These are phyloP conservation scores for Prochilodus magdalenae DNA, from an alignment of 2,113 vertebrate genomes.

Conservation along the genomic window DNA sequence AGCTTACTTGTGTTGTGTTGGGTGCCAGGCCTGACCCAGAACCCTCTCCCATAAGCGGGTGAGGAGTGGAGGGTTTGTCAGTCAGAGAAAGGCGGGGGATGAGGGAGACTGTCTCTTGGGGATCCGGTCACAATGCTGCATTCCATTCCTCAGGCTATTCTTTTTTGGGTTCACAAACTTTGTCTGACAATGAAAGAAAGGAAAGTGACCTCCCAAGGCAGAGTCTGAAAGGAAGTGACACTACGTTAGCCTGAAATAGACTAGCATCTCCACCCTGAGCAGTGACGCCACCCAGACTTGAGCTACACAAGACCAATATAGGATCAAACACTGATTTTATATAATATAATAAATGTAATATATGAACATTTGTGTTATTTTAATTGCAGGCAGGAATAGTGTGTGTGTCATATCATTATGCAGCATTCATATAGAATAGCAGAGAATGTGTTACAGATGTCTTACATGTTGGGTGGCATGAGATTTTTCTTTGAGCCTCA, in stretches of 20 bases:
- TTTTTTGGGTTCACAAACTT: slow-evolving; percentile 66
- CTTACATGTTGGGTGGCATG: too few species aligned
- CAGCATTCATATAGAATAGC: too few species aligned
- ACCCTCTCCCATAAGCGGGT: slow-evolving; percentile 54
- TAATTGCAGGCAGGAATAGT: too few species aligned
- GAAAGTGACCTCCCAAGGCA: slow-evolving; percentile 57
- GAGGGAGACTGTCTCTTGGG: slow-evolving; percentile 23
- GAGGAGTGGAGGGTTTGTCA: slow-evolving; percentile 39
- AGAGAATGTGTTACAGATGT: too few species aligned
- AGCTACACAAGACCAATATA: not conserved
- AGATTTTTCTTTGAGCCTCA: too few species aligned
- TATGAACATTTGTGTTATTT: too few species aligned
- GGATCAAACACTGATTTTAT: not conserved
- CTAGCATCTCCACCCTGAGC: slow-evolving; percentile 12
- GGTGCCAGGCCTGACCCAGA: too few species aligned
- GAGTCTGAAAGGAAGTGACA: slow-evolving; percentile 61
- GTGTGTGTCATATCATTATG: too few species aligned
- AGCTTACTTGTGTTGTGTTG: slow-evolving; percentile 3
- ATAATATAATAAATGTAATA: too few species aligned
- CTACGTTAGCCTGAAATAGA: slow-evolving; percentile 64
- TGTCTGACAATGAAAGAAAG: slow-evolving; percentile 67
- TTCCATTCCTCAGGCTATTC: slow-evolving; percentile 65
- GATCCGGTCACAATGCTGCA: slow-evolving; percentile 64
- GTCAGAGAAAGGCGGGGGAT: not conserved
- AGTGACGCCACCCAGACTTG: not conserved